These are phyloP conservation scores for Lepidocyrtoides sp. DNA, from an alignment of 2,888 invertebrate species.

Conservation along the genomic window DNA sequence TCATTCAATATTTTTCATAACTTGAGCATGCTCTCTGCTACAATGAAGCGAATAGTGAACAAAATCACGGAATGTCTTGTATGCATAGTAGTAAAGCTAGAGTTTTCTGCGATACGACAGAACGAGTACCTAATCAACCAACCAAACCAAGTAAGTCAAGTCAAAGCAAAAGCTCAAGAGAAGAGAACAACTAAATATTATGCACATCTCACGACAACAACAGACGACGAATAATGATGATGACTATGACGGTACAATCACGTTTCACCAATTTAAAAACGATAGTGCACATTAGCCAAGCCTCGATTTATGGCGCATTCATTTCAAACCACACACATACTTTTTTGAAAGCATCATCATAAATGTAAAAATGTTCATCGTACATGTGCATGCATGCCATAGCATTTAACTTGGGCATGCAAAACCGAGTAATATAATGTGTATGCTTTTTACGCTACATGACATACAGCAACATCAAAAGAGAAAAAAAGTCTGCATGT, in stretches of 20 bases:
- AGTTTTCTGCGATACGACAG: background rate
- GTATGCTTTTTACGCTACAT: background rate
- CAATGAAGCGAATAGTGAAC: constrained; percentile 16
- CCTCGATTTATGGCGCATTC: constrained; percentile 72
- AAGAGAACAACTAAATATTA: constrained; percentile 44
- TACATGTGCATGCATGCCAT: background rate
- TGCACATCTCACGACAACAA: constrained; percentile 64
- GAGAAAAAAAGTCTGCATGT: constrained; percentile 32
- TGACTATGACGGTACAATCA: constrained; percentile 68
- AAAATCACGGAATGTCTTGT: constrained; percentile 14
- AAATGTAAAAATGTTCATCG: background rate
- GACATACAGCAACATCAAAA: background rate
- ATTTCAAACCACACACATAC: constrained; percentile 62
- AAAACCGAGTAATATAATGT: constrained; percentile 28
- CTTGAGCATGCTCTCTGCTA: background rate
- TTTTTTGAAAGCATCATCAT: background rate
- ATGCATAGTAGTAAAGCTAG: no score
- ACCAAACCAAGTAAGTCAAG: constrained; percentile 40
- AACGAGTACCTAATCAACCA: constrained; percentile 40
- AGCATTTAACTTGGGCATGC: background rate
- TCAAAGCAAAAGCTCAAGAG: constrained; percentile 19
- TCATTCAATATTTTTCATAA: background rate
- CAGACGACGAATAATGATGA: constrained; percentile 59
- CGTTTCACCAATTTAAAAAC: constrained; percentile 75
- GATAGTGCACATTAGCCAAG: constrained; percentile 74